Percentiles rank a stretch among this genome's conserved stretches.
Conservation (phyloP, 2,797 vertebrate species). For the Brachyalestes nurse region DNA sequence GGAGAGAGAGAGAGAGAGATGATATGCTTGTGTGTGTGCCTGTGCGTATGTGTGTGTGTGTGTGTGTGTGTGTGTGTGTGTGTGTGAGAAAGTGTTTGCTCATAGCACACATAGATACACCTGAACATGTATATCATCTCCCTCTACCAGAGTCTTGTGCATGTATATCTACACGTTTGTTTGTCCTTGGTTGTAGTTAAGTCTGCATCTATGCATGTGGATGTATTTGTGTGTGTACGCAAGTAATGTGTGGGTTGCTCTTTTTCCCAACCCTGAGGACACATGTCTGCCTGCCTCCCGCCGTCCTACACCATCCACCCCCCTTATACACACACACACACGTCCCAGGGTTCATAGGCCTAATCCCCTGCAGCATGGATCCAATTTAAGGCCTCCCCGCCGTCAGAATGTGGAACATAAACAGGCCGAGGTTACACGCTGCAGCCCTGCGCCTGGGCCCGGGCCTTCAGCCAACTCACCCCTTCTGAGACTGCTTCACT, state of each 20-base stretch:
- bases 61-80: slow-evolving; percentile 13
- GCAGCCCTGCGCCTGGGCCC: slow-evolving; percentile 53
- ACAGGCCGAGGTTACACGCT: slow-evolving; percentile 68
- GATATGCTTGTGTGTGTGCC: slow-evolving; percentile 30
- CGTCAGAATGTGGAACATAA: slow-evolving; percentile 71
- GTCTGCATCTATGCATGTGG: background rate
- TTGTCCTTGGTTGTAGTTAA: background rate
- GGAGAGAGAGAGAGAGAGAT: slow-evolving; percentile 51
- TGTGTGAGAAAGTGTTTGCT: background rate
- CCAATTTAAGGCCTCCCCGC: slow-evolving; percentile 76
- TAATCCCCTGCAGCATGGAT: slow-evolving; percentile 80
- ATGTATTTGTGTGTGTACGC: slow-evolving; percentile 18
- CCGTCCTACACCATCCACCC: slow-evolving; percentile 33
- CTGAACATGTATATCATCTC: background rate
- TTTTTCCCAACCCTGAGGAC: slow-evolving; percentile 69
- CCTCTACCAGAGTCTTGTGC: background rate
- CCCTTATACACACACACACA: slow-evolving; percentile 40
- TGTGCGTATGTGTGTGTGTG: slow-evolving; percentile 11
- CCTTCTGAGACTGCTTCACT: slow-evolving; percentile 78
- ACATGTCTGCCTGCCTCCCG: slow-evolving; percentile 65
- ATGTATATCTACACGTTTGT: background rate
- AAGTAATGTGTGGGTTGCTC: slow-evolving; percentile 51
- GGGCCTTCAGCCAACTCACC: slow-evolving; percentile 57
- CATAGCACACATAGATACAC: background rate
- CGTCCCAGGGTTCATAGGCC: slow-evolving; percentile 61